Percentiles rank a stretch among this genome's conserved stretches.
These are phyloP conservation scores for Tortrix viridana DNA, from an alignment of 2,888 invertebrate species.

Conservation along the genomic window DNA sequence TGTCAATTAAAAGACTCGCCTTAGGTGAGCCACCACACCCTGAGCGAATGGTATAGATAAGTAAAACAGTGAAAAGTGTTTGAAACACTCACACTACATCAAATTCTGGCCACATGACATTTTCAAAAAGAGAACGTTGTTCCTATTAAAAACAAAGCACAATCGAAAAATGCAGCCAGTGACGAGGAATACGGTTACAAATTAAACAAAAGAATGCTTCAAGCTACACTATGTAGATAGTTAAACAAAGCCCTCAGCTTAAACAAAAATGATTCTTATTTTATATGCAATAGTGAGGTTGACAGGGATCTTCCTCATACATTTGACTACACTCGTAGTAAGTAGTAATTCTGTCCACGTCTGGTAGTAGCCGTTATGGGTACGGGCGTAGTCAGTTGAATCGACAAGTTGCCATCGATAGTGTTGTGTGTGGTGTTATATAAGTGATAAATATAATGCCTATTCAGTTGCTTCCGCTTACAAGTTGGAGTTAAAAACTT, in stretches of 20 bases:
- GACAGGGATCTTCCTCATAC: background rate
- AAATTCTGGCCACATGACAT: conserved; percentile 1
- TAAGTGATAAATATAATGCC: background rate
- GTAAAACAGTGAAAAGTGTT: no score
- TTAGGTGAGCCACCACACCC: no score
- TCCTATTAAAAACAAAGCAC: conserved; percentile 14
- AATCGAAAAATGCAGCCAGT: conserved; percentile 13
- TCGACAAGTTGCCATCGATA: conserved; percentile 38
- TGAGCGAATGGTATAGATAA: no score
- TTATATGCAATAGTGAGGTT: no score
- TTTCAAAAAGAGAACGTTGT: conserved; percentile 13
- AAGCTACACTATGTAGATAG: conserved; percentile 1
- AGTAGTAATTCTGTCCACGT: conserved; percentile 59
- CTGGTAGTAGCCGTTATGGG: conserved; percentile 63
- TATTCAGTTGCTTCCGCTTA: background rate
- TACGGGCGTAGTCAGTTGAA: conserved; percentile 65
- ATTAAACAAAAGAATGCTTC: conserved; percentile 22
- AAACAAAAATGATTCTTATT: no score
- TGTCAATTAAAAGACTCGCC: no score
- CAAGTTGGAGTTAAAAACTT: background rate
- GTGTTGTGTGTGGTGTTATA: conserved; percentile 45
- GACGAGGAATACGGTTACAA: conserved; percentile 13
- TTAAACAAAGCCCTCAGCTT: background rate
- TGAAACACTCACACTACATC: no score
- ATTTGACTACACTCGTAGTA: conserved; percentile 23